Base-by-base conservation (phyloP, 2,888 invertebrate genomes). In the Drosophila kanekoi region DNA sequence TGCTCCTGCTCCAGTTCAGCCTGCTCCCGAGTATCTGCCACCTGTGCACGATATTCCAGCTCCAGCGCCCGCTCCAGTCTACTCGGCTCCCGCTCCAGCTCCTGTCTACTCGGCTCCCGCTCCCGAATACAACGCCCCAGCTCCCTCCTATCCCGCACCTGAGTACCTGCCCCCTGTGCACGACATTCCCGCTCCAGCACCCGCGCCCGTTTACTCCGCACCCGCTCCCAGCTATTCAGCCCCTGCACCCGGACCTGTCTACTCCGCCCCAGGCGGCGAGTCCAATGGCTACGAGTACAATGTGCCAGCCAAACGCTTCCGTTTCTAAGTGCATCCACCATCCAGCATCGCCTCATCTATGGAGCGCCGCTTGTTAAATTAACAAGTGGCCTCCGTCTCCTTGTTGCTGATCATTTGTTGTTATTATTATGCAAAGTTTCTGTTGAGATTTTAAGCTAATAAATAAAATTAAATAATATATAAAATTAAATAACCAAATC, bases 371-470 rank as follows among this genome's bases (percentile, higher is more conserved):
- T 85, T 88, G 81, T 85, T 85, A 85, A 85, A 85, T 85, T 85
- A 85, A 85, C 52, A 88, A 85, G 68, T 56, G 58, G 62, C 54
- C 51, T 53, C 43, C 65, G 63, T 48, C 51, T 56, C 63, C 47
- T 74, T 72, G 84, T 83, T 88, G 89, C 83, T 88, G 89, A 79
- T 77, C 65, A 72, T 81, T 79, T 87, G 81, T 87, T 85, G 87
- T 83, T 86, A 86, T 28, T 28, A 35, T 81, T 88, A 76, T 81
- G 81, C 81, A 81, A 79, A 85, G 86, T 75, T 77, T 79, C 73
- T 76, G 84, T 83, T 77, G 84, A 76, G 89, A 85, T 81, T 79
- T 87, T 63, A 73, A 83, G 76, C 78, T 67, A 79, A 77, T 85
- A 88, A 82, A 82, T 72, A 44, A 56, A 57, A 48, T 58, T 59